Evolutionary conservation across 2,888 invertebrate species (phyloP).

Genomic region (Carabus problematicus): DNA sequence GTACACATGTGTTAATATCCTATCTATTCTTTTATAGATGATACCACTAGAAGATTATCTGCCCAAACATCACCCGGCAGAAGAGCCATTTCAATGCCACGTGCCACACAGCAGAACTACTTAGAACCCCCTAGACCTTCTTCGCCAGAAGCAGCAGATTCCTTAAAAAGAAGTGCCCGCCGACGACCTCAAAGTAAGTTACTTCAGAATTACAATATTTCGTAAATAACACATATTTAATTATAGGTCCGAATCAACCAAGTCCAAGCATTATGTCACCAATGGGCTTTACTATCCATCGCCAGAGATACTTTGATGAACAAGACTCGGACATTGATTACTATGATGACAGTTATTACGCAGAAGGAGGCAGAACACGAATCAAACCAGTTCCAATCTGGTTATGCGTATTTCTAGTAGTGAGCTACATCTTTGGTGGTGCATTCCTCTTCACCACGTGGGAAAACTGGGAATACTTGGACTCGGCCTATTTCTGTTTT

Average conservation of each 20-base stretch:
- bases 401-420: constrained; percentile 86
- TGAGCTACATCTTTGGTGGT: constrained; percentile 89
- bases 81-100: constrained; percentile 52
- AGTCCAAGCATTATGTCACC: constrained; percentile 74
- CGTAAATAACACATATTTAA: constrained; percentile 17
- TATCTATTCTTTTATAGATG: background rate
- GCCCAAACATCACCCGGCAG: constrained; percentile 40
- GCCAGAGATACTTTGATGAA: constrained; percentile 67
- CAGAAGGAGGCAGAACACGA: constrained; percentile 57
- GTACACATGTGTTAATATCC: too few species aligned
- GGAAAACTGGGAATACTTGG: constrained; percentile 87
- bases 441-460: constrained; percentile 85
- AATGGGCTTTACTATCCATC: constrained; percentile 69
- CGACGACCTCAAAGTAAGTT: constrained; percentile 43
- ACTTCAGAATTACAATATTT: background rate
- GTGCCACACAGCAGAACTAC: constrained; percentile 47
- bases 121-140: constrained; percentile 53
- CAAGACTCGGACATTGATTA: constrained; percentile 68
- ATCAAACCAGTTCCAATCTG: constrained; percentile 85
- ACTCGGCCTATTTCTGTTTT: constrained; percentile 93
- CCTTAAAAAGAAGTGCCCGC: constrained; percentile 44
- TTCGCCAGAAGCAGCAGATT: constrained; percentile 51
- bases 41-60: constrained; percentile 19
- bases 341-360: constrained; percentile 53
- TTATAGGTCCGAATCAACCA: constrained; percentile 44